phyloP scores from a whole-genome alignment of 2,888 invertebrate genomes.

The Stictocephala bisonia region DNA sequence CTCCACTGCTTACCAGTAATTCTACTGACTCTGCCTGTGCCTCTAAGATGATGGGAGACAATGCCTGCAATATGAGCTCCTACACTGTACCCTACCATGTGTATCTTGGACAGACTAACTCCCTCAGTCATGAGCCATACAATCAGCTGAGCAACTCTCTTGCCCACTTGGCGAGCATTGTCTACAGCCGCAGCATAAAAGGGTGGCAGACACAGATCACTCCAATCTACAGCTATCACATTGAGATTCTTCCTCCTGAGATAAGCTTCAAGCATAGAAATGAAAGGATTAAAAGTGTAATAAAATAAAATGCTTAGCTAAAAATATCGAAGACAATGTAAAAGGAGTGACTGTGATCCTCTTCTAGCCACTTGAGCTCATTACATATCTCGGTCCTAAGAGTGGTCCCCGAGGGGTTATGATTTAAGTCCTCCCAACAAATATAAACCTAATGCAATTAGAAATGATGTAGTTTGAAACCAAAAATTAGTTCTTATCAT shows the following conservation, averaged over 20 bases:
- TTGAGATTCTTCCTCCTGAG: conserved; percentile 49
- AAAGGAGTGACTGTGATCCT: too few species aligned
- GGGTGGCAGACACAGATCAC: conserved; percentile 34
- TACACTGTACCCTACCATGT: conserved; percentile 50
- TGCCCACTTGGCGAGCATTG: background rate
- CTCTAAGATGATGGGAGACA: background rate
- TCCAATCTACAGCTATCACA: conserved; percentile 54
- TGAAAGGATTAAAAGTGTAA: too few species aligned
- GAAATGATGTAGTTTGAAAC: too few species aligned
- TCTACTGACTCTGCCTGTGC: background rate
- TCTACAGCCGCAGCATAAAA: conserved; percentile 26
- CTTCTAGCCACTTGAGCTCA: too few species aligned
- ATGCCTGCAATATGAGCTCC: conserved; percentile 52
- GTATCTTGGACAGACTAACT: background rate
- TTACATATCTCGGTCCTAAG: too few species aligned
- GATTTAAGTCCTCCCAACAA: too few species aligned
- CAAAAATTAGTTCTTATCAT: too few species aligned
- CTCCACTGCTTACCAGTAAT: conserved; percentile 2
- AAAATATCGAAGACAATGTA: too few species aligned
- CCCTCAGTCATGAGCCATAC: background rate
- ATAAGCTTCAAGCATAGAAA: conserved; percentile 51
- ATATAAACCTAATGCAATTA: too few species aligned
- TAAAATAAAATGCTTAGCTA: too few species aligned
- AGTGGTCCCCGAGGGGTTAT: too few species aligned
- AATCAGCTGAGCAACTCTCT: background rate